Percentiles rank a stretch among this genome's conserved stretches.
Conservation (phyloP, 2,888 invertebrate genomes). For the Spatulosminthurus flaviceps region DNA sequence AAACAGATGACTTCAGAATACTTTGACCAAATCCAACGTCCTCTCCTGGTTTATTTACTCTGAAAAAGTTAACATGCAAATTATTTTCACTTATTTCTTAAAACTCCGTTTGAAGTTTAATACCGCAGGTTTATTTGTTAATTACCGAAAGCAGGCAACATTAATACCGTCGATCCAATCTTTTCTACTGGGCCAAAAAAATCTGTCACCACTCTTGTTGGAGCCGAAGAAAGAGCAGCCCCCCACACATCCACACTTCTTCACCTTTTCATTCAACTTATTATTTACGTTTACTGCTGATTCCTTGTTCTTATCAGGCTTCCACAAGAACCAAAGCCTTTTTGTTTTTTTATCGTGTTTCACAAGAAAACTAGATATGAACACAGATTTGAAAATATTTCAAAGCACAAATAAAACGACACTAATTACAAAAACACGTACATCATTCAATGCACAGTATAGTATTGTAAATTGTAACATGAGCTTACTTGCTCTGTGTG, state of each 20-base stretch:
- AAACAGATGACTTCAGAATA: slow-evolving; percentile 83
- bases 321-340: slow-evolving; percentile 95
- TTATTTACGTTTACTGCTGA: slow-evolving; percentile 69
- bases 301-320: slow-evolving; percentile 69
- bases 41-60: slow-evolving; percentile 78
- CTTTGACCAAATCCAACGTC: slow-evolving; percentile 96
- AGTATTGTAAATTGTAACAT: too few relatives aligned
- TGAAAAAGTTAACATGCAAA: slow-evolving; percentile 62
- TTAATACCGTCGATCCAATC: slow-evolving; percentile 85
- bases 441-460: too few relatives aligned
- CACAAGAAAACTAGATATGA: slow-evolving; percentile 73
- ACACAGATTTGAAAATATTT: too few relatives aligned
- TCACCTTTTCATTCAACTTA: slow-evolving; percentile 55
- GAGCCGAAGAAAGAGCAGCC: slow-evolving; percentile 94
- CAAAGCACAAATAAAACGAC: too few relatives aligned
- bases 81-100: not conserved
- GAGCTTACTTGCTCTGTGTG: slow-evolving; percentile 75
- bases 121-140: too few relatives aligned
- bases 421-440: too few relatives aligned
- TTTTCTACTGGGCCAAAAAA: slow-evolving; percentile 84
- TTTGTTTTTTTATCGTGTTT: slow-evolving; percentile 85
- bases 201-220: slow-evolving; percentile 86
- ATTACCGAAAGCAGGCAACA: slow-evolving; percentile 74
- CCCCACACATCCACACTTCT: slow-evolving; percentile 93
- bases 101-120: too few relatives aligned